A percentile compares a stretch with the other conserved stretches of the same genome.
Conservation (phyloP, 2,888 invertebrate species). For the Melanotus villosus region DNA sequence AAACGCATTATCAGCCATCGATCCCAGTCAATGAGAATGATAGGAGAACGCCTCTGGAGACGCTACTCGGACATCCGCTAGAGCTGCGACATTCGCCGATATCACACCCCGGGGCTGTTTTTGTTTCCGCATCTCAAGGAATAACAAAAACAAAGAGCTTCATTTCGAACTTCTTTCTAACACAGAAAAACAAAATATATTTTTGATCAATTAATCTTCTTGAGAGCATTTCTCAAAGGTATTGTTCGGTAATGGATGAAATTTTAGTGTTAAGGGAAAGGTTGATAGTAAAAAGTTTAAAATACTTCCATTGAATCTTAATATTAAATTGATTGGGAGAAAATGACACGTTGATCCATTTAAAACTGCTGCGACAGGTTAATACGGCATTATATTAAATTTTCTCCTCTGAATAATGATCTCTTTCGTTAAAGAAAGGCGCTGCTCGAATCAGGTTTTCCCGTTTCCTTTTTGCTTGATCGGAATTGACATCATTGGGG, state of each 20-base stretch:
- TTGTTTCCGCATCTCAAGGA: constrained; percentile 50
- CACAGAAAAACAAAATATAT: constrained; percentile 54
- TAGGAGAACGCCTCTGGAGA: constrained; percentile 44
- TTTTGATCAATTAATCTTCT: constrained; percentile 56
- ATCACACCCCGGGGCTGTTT: constrained; percentile 55
- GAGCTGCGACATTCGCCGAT: constrained; percentile 47
- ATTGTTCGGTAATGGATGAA: constrained; percentile 53
- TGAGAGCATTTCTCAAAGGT: constrained; percentile 49
- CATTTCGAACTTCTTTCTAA: constrained; percentile 46
- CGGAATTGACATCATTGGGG: constrained; percentile 54
- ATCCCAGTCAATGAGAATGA: constrained; percentile 42
- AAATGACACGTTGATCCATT: constrained; percentile 53
- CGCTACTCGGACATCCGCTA: constrained; percentile 43
- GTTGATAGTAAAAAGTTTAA: constrained; percentile 39
- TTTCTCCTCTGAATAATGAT: constrained; percentile 58
- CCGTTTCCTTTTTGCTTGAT: constrained; percentile 45
- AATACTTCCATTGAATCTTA: constrained; percentile 52
- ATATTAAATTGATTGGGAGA: constrained; percentile 48
- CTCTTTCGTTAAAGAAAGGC: constrained; percentile 49
- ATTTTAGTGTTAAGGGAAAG: constrained; percentile 47
- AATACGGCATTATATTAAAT: constrained; percentile 58
- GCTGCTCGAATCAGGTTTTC: constrained; percentile 47
- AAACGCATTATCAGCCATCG: constrained; percentile 44
- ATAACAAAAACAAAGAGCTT: constrained; percentile 54
- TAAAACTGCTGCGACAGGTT: constrained; percentile 46